Percentiles rank a stretch among this genome's conserved stretches.
Conservation (phyloP, 92 coral and sea anemone species). For the Heteractis magnifica region DNA sequence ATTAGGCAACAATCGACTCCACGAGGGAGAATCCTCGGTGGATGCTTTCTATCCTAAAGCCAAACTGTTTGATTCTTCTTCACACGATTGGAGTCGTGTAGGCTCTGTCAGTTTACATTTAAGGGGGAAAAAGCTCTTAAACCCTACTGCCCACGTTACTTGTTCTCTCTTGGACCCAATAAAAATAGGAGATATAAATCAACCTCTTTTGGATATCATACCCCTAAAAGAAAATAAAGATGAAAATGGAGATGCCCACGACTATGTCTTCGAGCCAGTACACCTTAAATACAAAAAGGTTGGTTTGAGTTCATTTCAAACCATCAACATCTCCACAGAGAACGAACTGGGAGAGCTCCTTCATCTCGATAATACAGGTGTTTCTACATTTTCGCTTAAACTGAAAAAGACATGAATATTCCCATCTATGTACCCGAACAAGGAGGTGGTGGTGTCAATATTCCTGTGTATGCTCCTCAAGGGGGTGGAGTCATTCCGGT, state of each 20-base stretch:
- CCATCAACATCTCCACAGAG: background rate
- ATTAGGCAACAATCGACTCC: no score
- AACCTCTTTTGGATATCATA: background rate
- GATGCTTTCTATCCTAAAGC: background rate
- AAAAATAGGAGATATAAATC: background rate
- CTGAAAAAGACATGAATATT: no score
- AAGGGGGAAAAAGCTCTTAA: background rate
- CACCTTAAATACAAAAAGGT: conserved; percentile 8
- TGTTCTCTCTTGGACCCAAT: background rate
- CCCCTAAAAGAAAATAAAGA: conserved; percentile 1
- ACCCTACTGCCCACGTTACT: background rate
- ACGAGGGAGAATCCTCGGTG: no score
- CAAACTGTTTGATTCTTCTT: background rate
- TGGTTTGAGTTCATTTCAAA: conserved; percentile 9
- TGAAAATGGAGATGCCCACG: background rate
- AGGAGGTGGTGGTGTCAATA: no score
- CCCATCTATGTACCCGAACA: no score
- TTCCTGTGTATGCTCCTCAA: no score
- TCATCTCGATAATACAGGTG: conserved; percentile 1
- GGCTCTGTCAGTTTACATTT: background rate
- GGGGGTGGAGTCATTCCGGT: conserved; percentile 5
- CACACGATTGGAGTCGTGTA: no score
- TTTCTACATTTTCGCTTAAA: no score
- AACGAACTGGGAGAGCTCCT: conserved; percentile 5
- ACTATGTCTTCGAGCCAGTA: conserved; percentile 7